Base-by-base conservation (phyloP, 2,113 vertebrate species). In the Chauna torquata region DNA sequence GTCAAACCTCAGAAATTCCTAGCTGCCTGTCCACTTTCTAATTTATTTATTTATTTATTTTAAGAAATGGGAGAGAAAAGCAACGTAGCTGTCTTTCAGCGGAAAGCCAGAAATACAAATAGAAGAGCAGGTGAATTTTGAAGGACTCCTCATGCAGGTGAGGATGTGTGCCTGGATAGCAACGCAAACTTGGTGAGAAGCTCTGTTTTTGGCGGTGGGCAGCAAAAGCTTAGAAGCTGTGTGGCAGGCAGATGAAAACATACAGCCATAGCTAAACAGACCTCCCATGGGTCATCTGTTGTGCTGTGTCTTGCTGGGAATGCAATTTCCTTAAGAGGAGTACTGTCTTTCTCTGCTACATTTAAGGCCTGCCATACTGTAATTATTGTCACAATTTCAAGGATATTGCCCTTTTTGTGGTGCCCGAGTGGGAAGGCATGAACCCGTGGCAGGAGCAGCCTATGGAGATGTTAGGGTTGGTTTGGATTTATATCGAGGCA, bases 1-100 rank as follows among this genome's bases (percentile, higher is more conserved):
- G 76, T 80, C 81, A 87, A 68, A 85, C 91, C 91, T 84, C 95
- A 92, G 92, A 68, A 86, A 80, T 88, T 94, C 82, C 62, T 80
- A 36, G 32, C 71, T 2, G 36, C 58, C 45, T 42, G 62, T 74
- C 82, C 71, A 6, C 79, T 80, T 86, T 88, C 40, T 79, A 82
- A 65, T 92, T 94, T 70, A 38, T 82, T 86, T 59, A 42, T 76
- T 38, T 62, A 30, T 62, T 25, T 62, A 17, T 64, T 40, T 64
- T 42, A 19, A 42, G 61, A 64, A 76, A 55, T 50, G 40, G 38
- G 82, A 82, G 36, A 42, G 70, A 38, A 77, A 82, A 93, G 54
- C 40, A 83, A 34, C 28, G 3, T 28, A 57, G 11, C 32, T 19
- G 7, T 87, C 14, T 86, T 32, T 54, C 69, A 81, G 50, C 42